Percentiles rank a stretch among this genome's conserved stretches.
Evolutionary conservation across 2,888 invertebrate species (phyloP).

Genomic region (Stegana nigrithorax): DNA sequence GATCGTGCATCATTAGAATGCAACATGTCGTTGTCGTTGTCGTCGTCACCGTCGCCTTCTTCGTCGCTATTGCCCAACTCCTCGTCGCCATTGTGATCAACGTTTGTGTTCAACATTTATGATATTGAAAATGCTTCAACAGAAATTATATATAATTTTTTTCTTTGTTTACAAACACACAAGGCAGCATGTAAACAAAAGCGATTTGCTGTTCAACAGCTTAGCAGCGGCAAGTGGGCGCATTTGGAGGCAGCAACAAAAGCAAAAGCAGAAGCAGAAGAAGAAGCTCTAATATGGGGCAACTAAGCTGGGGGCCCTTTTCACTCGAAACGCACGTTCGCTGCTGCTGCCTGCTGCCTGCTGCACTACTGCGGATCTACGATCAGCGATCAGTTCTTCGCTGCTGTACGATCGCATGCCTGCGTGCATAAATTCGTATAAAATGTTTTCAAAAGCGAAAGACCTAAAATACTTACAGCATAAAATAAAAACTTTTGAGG

Average conservation of each 20-base stretch:
- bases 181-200: conserved; percentile 54
- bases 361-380: too few relatives aligned
- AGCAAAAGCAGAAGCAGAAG: conserved; percentile 5
- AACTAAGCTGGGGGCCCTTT: conserved; percentile 59
- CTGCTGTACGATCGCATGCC: background rate
- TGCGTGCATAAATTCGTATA: background rate
- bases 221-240: too few relatives aligned
- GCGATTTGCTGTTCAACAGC: conserved; percentile 34
- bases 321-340: too few relatives aligned
- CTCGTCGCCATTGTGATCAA: conserved; percentile 33
- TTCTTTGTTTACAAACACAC: conserved; percentile 59
- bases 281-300: conserved; percentile 51
- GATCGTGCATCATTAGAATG: conserved; percentile 49
- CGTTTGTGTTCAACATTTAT: conserved; percentile 16
- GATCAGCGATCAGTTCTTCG: too few relatives aligned
- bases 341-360: too few relatives aligned
- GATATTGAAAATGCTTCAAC: conserved; percentile 1
- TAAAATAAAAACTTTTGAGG: conserved; percentile 8
- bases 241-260: too few relatives aligned
- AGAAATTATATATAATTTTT: conserved; percentile 27
- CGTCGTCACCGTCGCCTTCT: conserved; percentile 25
- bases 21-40: conserved; percentile 56
- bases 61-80: too few relatives aligned
- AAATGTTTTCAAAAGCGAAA: background rate
- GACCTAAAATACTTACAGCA: background rate